Evolutionary conservation across 2,797 vertebrate species (phyloP).

Genomic region (Sebastes baramenuke): DNA sequence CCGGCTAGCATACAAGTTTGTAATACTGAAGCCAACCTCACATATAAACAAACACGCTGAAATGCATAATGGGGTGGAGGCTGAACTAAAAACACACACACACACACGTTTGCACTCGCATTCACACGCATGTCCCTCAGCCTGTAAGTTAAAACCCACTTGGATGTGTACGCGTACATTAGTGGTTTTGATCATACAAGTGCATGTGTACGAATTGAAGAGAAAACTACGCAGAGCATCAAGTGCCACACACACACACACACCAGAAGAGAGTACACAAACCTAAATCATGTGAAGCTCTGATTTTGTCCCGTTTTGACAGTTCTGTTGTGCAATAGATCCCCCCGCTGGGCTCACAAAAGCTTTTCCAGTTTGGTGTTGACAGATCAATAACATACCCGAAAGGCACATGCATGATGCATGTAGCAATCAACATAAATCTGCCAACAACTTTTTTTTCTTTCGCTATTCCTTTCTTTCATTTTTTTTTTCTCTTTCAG

Average conservation of each 20-base stretch:
- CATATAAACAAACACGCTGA: constrained; percentile 62
- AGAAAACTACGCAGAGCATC: not conserved
- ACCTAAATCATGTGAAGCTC: not conserved
- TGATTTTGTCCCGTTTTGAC: not conserved
- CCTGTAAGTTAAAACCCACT: not conserved
- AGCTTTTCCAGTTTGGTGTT: not conserved
- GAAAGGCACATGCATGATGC: not conserved
- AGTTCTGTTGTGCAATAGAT: not conserved
- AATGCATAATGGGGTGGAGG: constrained; percentile 46
- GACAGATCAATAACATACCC: not conserved
- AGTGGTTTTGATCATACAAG: constrained; percentile 1
- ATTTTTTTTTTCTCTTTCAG: not conserved
- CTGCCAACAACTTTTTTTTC: too few species aligned
- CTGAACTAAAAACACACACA: constrained; percentile 11
- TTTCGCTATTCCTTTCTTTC: not conserved
- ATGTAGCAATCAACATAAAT: not conserved
- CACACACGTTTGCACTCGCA: not conserved
- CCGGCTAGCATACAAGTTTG: constrained; percentile 48
- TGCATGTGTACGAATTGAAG: not conserved
- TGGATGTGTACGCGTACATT: not conserved
- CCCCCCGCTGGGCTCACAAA: not conserved
- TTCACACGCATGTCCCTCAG: not conserved
- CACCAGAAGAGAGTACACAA: not conserved
- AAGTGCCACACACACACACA: not conserved
- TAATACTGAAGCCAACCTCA: constrained; percentile 53